These are phyloP conservation scores for Tachystola acroxantha DNA, from an alignment of 2,888 invertebrate genomes.

Conservation along the genomic window DNA sequence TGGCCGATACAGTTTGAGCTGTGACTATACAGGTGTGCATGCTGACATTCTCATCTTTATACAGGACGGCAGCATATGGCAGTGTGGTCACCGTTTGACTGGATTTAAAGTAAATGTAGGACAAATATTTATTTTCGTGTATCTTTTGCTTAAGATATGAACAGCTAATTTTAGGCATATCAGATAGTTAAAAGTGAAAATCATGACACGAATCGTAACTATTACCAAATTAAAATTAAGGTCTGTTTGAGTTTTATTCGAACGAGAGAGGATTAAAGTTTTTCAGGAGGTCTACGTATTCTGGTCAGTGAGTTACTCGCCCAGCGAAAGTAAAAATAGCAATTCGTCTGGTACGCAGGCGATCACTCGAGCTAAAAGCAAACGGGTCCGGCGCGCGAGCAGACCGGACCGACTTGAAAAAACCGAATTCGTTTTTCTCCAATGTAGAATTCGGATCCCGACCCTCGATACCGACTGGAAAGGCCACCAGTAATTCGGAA, in stretches of 20 bases:
- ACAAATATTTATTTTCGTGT: too few species aligned
- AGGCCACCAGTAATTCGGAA: conserved; percentile 43
- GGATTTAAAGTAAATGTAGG: too few species aligned
- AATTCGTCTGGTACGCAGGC: conserved; percentile 34
- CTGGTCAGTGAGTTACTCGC: conserved; percentile 33
- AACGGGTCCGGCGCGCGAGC: conserved; percentile 54
- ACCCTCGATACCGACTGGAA: conserved; percentile 57
- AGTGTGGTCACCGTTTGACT: too few species aligned
- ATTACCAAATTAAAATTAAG: too few species aligned
- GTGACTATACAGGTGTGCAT: conserved; percentile 11
- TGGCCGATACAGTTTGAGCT: conserved; percentile 26
- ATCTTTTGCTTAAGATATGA: too few species aligned
- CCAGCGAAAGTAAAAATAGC: conserved; percentile 65
- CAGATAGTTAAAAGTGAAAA: too few species aligned
- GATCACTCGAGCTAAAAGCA: conserved; percentile 55
- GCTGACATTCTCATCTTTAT: too few species aligned
- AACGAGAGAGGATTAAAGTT: too few species aligned
- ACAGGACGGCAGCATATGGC: too few species aligned
- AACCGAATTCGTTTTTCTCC: conserved; percentile 35
- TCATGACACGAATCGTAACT: too few species aligned
- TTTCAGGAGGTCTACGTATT: conserved; percentile 24
- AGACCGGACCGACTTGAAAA: conserved; percentile 46
- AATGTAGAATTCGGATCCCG: conserved; percentile 28
- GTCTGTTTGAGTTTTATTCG: too few species aligned
- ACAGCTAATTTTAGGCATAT: too few species aligned